Evolutionary conservation across 2,888 invertebrate genomes (phyloP).

Genomic region (Caenorhabditis sulstoni): DNA sequence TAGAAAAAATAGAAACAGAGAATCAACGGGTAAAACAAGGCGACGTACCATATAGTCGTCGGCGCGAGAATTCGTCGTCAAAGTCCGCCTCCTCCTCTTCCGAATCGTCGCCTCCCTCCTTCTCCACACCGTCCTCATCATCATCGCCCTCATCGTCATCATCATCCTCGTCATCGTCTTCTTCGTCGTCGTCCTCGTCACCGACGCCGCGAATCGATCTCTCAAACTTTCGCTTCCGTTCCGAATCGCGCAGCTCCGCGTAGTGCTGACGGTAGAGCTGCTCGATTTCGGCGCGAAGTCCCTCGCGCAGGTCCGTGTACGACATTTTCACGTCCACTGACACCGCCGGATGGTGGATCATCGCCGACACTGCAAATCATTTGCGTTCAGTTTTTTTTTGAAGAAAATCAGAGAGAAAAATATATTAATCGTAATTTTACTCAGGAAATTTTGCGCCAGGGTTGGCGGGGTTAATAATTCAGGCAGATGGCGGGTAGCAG

Average conservation of each 20-base stretch:
- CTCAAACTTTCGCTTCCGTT: slow-evolving; percentile 2
- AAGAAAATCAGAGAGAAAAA: no score
- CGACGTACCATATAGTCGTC: not conserved
- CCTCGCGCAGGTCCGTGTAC: slow-evolving; percentile 38
- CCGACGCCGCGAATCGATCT: no score
- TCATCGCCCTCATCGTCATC: not conserved
- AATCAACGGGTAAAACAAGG: not conserved
- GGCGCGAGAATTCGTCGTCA: not conserved
- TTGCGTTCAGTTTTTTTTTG: no score
- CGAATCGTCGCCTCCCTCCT: slow-evolving; percentile 18
- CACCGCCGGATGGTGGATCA: slow-evolving; percentile 66
- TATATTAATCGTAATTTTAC: no score
- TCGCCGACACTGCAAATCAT: slow-evolving; percentile 58
- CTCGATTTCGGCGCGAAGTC: slow-evolving; percentile 30
- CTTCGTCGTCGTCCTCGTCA: not conserved
- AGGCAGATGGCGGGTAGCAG: no score
- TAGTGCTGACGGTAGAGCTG: slow-evolving; percentile 14
- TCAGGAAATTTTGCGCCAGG: no score
- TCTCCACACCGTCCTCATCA: not conserved
- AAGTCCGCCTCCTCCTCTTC: slow-evolving; percentile 5
- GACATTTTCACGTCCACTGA: slow-evolving; percentile 51
- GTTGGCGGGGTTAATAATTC: no score
- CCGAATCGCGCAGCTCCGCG: not conserved
- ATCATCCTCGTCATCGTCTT: not conserved
- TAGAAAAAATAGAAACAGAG: no score